phyloP scores from a whole-genome alignment of 2,113 vertebrate species.

The Trachemys scripta region DNA sequence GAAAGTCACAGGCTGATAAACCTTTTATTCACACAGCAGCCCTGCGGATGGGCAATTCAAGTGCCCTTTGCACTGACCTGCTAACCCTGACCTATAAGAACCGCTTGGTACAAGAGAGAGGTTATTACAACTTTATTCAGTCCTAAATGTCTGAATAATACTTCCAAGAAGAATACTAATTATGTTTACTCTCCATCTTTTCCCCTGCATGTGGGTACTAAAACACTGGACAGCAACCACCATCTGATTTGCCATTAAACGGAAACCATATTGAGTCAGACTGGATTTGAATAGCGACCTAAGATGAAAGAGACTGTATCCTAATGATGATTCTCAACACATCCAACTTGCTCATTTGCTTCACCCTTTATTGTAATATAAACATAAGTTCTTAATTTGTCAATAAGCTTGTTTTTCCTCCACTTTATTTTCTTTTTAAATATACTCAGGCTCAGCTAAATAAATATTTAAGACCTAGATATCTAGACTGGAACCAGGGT shows the following conservation, averaged over 20 bases:
- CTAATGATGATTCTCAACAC: not conserved
- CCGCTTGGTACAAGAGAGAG: conserved; percentile 51
- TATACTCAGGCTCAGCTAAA: rapidly evolving
- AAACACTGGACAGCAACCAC: not conserved
- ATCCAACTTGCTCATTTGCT: not conserved
- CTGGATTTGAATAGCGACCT: not conserved
- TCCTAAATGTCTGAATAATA: conserved; percentile 52
- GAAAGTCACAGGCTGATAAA: conserved; percentile 34
- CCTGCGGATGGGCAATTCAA: conserved; percentile 33
- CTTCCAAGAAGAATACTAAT: conserved; percentile 55
- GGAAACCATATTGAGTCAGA: not conserved
- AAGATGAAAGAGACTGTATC: not conserved
- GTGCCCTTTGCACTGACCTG: conserved; percentile 45
- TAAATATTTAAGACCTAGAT: rapidly evolving
- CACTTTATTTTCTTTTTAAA: not conserved
- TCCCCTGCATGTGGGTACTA: not conserved
- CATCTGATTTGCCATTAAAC: conserved; percentile 50
- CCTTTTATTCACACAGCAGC: conserved; percentile 20
- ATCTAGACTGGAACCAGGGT: rapidly evolving
- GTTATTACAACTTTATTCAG: conserved; percentile 63
- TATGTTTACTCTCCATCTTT: conserved; percentile 67
- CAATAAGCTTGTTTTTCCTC: too few species aligned
- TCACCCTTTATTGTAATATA: not conserved
- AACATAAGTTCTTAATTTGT: not conserved
- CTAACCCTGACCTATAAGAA: conserved; percentile 47